Evolutionary conservation across 2,888 invertebrate species (phyloP).

Genomic region (Drosophila mimica): DNA sequence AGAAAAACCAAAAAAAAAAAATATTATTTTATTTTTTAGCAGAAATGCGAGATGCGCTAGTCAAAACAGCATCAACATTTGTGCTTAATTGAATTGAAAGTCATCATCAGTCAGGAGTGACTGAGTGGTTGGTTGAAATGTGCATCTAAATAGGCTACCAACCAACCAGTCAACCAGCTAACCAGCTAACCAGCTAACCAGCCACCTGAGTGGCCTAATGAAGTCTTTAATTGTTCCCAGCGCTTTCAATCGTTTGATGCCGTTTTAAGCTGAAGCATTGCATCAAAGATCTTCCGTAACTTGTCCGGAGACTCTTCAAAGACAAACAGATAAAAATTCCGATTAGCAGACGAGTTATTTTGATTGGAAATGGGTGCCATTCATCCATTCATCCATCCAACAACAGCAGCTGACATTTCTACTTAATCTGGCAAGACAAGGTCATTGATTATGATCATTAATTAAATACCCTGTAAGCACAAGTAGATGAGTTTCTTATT

Average conservation of each 20-base stretch:
- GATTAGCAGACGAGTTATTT: conserved; percentile 41
- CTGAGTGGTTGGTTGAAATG: conserved; percentile 24
- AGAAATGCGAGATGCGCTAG: not conserved
- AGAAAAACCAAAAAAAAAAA: not conserved
- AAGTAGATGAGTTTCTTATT: not conserved
- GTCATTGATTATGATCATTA: not conserved
- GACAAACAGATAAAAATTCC: conserved; percentile 8
- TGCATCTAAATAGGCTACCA: conserved; percentile 65
- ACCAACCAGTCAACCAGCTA: not conserved
- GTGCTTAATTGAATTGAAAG: conserved; percentile 65
- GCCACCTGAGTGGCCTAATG: conserved; percentile 48
- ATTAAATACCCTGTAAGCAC: not conserved
- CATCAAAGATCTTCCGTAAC: conserved; percentile 17
- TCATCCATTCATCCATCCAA: not conserved
- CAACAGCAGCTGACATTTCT: conserved; percentile 11
- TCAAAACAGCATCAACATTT: not conserved
- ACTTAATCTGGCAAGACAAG: conserved; percentile 5
- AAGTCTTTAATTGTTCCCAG: conserved; percentile 66
- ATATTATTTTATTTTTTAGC: not conserved
- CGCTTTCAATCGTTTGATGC: conserved; percentile 45
- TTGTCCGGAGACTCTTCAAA: not conserved
- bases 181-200: not conserved
- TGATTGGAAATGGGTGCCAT: conserved; percentile 35
- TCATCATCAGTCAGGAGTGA: conserved; percentile 10
- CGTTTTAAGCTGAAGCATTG: conserved; percentile 50